A percentile compares a stretch with the other conserved stretches of the same genome.
Evolutionary conservation across 2,113 vertebrate species (phyloP).

Genomic region (Hylia prasina): DNA sequence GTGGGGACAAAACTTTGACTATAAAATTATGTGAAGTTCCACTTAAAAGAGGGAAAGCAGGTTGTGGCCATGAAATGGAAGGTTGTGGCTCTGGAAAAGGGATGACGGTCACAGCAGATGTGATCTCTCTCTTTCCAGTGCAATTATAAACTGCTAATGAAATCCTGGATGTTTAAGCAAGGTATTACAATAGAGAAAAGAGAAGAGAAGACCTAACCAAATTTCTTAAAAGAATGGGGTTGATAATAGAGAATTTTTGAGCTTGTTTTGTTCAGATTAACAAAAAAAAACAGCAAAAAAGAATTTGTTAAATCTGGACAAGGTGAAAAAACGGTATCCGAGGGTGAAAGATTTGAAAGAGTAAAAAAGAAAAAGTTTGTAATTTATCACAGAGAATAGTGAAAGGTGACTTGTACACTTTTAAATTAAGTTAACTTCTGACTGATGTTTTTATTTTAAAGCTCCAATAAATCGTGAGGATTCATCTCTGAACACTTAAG

Average conservation of each 20-base stretch:
- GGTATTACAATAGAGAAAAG: neutral
- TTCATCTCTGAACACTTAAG: neutral
- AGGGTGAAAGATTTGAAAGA: neutral
- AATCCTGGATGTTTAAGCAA: neutral
- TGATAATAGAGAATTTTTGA: neutral
- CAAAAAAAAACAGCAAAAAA: no score
- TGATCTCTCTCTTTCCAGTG: neutral
- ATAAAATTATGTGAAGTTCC: neutral
- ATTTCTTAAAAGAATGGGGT: neutral
- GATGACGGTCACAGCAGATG: accelerated
- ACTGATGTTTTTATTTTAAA: neutral
- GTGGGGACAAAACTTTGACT: neutral
- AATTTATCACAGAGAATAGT: neutral
- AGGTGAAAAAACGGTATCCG: neutral
- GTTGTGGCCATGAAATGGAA: neutral
- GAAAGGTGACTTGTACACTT: neutral
- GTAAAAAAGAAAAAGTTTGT: neutral
- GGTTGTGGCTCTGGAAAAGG: neutral
- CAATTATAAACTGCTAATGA: neutral
- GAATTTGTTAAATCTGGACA: neutral
- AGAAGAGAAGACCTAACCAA: neutral
- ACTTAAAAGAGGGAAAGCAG: neutral
- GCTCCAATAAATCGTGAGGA: accelerated
- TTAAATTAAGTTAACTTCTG: neutral
- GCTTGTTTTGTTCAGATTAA: neutral